A percentile compares a stretch with the other conserved stretches of the same genome.
These are phyloP conservation scores for Equus quagga DNA, from an alignment of 2,113 vertebrate genomes.

Conservation along the genomic window DNA sequence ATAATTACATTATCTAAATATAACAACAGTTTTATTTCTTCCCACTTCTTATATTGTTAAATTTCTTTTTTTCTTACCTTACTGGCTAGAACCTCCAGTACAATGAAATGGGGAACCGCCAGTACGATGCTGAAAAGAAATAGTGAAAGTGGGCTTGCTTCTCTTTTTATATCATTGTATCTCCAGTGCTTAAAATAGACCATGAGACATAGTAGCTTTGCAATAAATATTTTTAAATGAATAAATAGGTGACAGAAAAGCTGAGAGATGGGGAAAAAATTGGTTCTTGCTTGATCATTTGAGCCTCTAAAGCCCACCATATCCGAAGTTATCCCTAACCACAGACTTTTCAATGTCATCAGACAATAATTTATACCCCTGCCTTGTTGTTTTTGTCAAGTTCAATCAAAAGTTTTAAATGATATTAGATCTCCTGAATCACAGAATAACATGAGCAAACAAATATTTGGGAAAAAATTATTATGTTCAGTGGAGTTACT, in stretches of 20 bases:
- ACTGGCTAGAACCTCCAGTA: not conserved
- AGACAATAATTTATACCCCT: not conserved
- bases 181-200: not conserved
- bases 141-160: not conserved
- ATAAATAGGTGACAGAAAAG: not conserved
- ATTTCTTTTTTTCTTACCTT: not conserved
- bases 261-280: not conserved
- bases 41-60: not conserved
- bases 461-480: constrained; percentile 31
- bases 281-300: not conserved
- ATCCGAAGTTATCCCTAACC: not conserved
- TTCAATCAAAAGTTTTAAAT: constrained; percentile 28
- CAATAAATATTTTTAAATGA: constrained; percentile 40
- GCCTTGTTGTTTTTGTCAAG: not conserved
- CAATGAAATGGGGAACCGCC: not conserved
- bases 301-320: not conserved
- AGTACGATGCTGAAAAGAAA: not conserved
- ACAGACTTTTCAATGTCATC: not conserved
- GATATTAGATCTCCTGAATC: not conserved
- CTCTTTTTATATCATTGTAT: not conserved
- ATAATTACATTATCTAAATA: not conserved
- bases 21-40: constrained; percentile 17
- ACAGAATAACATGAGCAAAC: not conserved
- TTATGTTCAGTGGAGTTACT: not conserved
- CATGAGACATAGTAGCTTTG: not conserved